Percentiles rank a stretch among this genome's conserved stretches.
Evolutionary conservation across 2,888 invertebrate genomes (phyloP).

Genomic region (Acanthoscelides obtectus): DNA sequence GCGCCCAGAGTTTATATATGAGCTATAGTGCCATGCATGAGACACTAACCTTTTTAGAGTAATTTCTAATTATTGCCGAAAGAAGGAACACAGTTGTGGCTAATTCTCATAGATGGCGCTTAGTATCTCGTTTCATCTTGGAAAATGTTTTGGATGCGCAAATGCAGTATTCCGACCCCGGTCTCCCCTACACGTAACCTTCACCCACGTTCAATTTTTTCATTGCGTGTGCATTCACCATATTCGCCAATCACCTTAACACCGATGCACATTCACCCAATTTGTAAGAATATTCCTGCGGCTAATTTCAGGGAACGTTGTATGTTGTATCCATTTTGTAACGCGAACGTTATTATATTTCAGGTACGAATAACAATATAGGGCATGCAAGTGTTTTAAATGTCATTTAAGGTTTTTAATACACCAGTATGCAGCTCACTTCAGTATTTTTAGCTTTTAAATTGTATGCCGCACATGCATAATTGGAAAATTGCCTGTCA

Average conservation of each 20-base stretch:
- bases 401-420: background rate
- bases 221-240: background rate
- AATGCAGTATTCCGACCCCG: too few species aligned
- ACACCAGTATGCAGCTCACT: background rate
- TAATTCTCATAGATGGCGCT: too few species aligned
- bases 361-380: background rate
- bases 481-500: background rate
- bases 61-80: too few species aligned
- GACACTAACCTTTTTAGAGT: too few species aligned
- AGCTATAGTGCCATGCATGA: too few species aligned
- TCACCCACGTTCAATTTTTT: too few species aligned
- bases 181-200: too few species aligned
- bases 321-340: background rate
- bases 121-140: too few species aligned
- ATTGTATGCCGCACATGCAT: background rate
- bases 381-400: background rate
- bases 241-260: background rate
- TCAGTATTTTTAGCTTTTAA: background rate
- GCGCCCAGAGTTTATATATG: too few species aligned
- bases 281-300: background rate
- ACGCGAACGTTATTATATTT: background rate
- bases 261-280: background rate
- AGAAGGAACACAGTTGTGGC: too few species aligned
- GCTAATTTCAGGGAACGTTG: background rate
- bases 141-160: too few species aligned